Evolutionary conservation across 2,113 vertebrate species (phyloP), one percentile per base, ranked within the genome.

Genomic region (Isichthys henryi): DNA sequence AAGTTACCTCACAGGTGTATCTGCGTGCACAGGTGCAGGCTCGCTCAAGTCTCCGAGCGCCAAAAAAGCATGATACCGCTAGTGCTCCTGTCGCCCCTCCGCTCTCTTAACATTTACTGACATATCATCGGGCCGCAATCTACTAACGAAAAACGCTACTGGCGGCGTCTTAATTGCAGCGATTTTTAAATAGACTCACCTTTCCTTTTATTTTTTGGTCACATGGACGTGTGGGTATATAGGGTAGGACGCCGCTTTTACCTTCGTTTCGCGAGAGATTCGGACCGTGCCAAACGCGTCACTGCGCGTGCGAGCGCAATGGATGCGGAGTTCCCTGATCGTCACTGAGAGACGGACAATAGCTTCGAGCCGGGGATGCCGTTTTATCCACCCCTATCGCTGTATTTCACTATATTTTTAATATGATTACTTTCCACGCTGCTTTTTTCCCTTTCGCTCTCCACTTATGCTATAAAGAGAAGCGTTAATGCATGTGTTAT

Each of bases 271-370:
- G 35, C 35, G 50, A 89, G 49, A 35, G 70, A 21, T 87, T 88
- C 92, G 91, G 31, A 90, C 91, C 70, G 88, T 89, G 90, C 87
- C 50, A 82, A 39, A 89, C 90, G 92, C 93, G 93, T 93, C 93
- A 94, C 90, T 31, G 82, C 88, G 52, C 87, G 86, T 86, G 89
- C 62, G 86, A 86, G 82, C 85, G 89, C 77, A 87, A 88, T 89
- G 92, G 87, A 90, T 91, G 93, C 86, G 92, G 93, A 93, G 92
- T 93, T 93, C 92, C 93, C 92, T 88, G 89, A 66, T 83, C 91
- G 91, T 92, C 91, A 90, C 89, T 48, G 85, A 88, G 52, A 46
- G 58, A 80, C 85, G 89, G 62, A 88, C 88, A 56, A 83, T 84
- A 84, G 88, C 77, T 15, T 31, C 17, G 80, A n/a, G 53, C 52